A percentile compares a stretch with the other conserved stretches of the same genome.
Evolutionary conservation across 1,140 invertebrate species (phyloP).

Genomic region (Dryas iulia): DNA sequence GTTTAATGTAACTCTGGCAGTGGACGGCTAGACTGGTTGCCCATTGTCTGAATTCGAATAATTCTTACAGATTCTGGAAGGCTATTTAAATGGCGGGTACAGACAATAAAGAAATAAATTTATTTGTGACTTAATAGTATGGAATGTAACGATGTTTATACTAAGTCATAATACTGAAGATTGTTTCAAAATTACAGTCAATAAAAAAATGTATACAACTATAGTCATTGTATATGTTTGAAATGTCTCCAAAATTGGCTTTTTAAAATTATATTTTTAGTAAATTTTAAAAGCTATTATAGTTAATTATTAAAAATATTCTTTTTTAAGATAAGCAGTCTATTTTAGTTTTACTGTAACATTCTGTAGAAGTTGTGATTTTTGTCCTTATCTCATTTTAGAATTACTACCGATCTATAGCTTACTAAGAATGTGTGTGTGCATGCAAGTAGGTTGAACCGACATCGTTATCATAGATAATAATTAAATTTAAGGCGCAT

Average conservation of each 20-base stretch:
- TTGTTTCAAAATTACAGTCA: conserved; percentile 1
- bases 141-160: neutral
- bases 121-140: neutral
- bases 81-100: neutral
- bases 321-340: conserved; percentile 3
- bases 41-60: neutral
- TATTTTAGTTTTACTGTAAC: neutral
- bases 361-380: neutral
- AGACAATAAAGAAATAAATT: neutral
- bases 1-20: conserved; percentile 30
- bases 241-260: neutral
- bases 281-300: neutral
- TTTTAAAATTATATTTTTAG: neutral
- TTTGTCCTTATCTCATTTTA: conserved; percentile 1
- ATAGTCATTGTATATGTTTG: neutral
- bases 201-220: neutral
- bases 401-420: neutral
- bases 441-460: neutral
- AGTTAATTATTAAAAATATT: conserved; percentile 1
- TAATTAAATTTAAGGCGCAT: neutral
- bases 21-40: conserved; percentile 44
- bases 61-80: neutral
- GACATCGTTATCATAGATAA: neutral
- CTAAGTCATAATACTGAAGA: neutral
- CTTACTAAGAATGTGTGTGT: neutral